phyloP scores from a whole-genome alignment of 2,888 invertebrate species.

The Eumacrocentrus americanus region DNA sequence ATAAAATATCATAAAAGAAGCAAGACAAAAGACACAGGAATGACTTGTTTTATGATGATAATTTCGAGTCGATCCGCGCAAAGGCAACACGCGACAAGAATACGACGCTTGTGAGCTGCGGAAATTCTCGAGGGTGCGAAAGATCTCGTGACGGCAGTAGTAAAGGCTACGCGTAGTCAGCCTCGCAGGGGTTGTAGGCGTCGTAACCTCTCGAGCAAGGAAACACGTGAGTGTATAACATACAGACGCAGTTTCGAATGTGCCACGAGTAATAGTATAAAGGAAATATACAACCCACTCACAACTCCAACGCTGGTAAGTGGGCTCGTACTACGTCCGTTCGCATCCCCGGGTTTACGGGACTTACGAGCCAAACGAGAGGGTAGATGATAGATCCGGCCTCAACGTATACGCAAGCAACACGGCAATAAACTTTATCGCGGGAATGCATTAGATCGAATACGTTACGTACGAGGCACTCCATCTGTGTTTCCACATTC shows the following conservation, averaged over 20 bases:
- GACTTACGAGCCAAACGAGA: conserved; percentile 16
- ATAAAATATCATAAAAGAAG: not conserved
- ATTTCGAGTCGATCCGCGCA: conserved; percentile 31
- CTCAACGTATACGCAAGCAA: conserved; percentile 44
- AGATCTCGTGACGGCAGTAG: conserved; percentile 21
- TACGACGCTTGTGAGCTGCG: conserved; percentile 23
- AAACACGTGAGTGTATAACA: conserved; percentile 25
- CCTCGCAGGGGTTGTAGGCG: conserved; percentile 8
- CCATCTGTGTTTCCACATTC: conserved; percentile 28
- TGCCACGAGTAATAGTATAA: not conserved
- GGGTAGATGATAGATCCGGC: conserved; percentile 40
- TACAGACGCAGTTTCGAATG: conserved; percentile 1
- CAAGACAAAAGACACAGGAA: not conserved
- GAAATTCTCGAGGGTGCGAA: conserved; percentile 16
- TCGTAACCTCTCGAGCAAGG: conserved; percentile 13
- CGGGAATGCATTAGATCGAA: conserved; percentile 59
- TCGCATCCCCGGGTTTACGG: conserved; percentile 8
- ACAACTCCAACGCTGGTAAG: conserved; percentile 1
- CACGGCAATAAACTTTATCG: conserved; percentile 59
- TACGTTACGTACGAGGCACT: conserved; percentile 44
- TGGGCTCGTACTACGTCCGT: conserved; percentile 12
- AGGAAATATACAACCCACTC: not conserved
- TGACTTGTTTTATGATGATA: conserved; percentile 16
- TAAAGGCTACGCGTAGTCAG: conserved; percentile 10
- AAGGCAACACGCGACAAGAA: conserved; percentile 27